phyloP scores from a whole-genome alignment of 1,140 invertebrate genomes.

The Trachymyrmex septentrionalis region DNA sequence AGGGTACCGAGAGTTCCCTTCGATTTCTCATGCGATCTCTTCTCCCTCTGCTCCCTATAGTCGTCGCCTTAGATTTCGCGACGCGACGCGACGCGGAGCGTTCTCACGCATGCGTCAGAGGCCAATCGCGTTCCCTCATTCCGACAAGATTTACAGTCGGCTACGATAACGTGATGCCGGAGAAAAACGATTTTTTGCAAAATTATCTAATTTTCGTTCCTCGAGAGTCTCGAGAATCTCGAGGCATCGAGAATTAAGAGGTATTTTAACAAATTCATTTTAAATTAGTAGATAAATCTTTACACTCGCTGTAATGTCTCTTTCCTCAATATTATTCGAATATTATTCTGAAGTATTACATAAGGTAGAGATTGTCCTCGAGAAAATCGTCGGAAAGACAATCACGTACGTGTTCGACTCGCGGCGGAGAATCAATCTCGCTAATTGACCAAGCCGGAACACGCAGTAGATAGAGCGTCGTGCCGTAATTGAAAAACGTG shows the following conservation, averaged over 20 bases:
- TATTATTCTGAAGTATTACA: background rate
- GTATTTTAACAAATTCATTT: background rate
- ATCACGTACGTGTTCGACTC: constrained; percentile 48
- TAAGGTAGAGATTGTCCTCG: constrained; percentile 18
- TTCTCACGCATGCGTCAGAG: constrained; percentile 40
- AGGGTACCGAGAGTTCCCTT: constrained; percentile 44
- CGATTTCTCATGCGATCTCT: constrained; percentile 44
- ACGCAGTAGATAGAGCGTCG: constrained; percentile 45
- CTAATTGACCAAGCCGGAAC: constrained; percentile 61
- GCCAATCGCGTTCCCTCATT: background rate
- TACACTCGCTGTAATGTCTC: too few species aligned
- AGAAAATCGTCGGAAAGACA: constrained; percentile 37
- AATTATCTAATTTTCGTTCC: too few species aligned
- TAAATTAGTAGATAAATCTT: background rate
- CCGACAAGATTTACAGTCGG: constrained; percentile 41
- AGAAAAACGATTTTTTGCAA: background rate
- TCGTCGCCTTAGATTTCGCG: constrained; percentile 39
- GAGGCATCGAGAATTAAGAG: background rate
- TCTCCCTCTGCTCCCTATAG: background rate
- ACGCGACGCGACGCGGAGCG: background rate
- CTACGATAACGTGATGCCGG: background rate
- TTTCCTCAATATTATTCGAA: background rate
- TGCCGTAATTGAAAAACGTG: constrained; percentile 69
- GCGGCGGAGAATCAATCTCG: constrained; percentile 50
- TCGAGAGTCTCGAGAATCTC: too few species aligned